Base-by-base conservation (phyloP, 30 jellyfish, hydroid and myxozoan species). In the Nemopilema nomurai region DNA sequence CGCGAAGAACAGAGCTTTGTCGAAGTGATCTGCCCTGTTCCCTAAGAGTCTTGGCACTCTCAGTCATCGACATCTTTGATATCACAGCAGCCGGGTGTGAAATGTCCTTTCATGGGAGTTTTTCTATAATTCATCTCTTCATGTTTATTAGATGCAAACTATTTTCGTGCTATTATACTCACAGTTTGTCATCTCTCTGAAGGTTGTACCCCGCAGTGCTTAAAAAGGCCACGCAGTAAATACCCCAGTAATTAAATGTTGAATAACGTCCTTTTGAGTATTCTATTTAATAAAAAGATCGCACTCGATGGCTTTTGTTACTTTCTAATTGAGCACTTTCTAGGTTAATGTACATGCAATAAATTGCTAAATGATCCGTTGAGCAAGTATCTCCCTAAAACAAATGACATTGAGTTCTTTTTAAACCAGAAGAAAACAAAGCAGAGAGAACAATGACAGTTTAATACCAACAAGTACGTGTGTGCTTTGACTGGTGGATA, bases 1-100 rank as follows among this genome's bases (percentile, higher is more conserved):
- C 82, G 19, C 65, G 87, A 30, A 86, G 65, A 1, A 86, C 25
- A 18, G 88, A 49, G 29, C 83, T 51, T 22, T 66, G 69, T 29
- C 89, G 86, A 76, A 25, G 89, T 9, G 84, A 20, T 28, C 79
- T 75, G 77, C 77, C 71, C 16, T 76, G 80, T 29, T 86, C 95
- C 29, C 95, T 87, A 1, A 27, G 50, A 27, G 76, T 25, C 49
- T 71, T 76, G 25, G 66, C 62, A 31, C 82, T 66, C n/a, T 86
- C 95, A 49, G 84, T 27, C 9, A 62, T 51, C 80, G 95, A 63
- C 95, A 86, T 86, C 7, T 49, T 28, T 68, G 9, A 18, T 6
- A 24, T 49, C 4, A 63, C 81, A 67, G 16, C 28, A 24, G 49
- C 63, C 6, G 18, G 57, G 57, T 41, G 6, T 13, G 13, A 41